Base-by-base conservation (phyloP, 2,113 vertebrate genomes). In the Archocentrus centrarchus region DNA sequence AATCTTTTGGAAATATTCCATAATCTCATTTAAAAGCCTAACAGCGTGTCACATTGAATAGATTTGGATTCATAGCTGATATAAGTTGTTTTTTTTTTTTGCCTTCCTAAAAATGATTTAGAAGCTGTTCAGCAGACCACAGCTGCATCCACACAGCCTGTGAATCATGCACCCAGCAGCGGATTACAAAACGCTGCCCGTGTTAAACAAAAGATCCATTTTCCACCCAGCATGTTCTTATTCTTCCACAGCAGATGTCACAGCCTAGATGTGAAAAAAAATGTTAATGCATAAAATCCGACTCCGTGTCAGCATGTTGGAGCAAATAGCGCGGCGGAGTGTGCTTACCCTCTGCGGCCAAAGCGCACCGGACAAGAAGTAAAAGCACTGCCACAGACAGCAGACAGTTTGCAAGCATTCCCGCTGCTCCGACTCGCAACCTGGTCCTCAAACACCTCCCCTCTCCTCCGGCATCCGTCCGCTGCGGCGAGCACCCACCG, bases 261-360 rank as follows among this genome's bases (percentile, higher is more conserved):
- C 79, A 50, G 75, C 39, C 30, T 11, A 2, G 24, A 64, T 68
- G 66, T 62, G 79, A 84, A 83, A 76, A 37, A 62, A 76, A 37
- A 62, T 59, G 15, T 57, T 37, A 58, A 61, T 59, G 84, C 64
- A 85, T 81, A 73, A 82, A 11, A 85, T 41, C 73, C 24, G 58
- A 63, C 10, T 57, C 84, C 30, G 81, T 55, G 20, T 66, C 17
- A 13, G 59, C 39, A 57, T 41, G 60, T 6, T 24, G 41, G 66
- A 44, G 17, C 81, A 10, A 32, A 50, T 10, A 11, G 59, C 20
- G 35, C 64, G 77, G 82, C 50, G 77, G 76, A 61, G 76, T 68
- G 79, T 62, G 70, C 96, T 96, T 94, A 96, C 96, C 96, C 83
- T 95, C 93, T 87, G 91, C 88, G 82, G 96, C 93, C 87, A 89